Evolutionary conservation across 2,888 invertebrate genomes (phyloP), one percentile per base, ranked within the genome.

Genomic region (Ophonus ardosiacus): DNA sequence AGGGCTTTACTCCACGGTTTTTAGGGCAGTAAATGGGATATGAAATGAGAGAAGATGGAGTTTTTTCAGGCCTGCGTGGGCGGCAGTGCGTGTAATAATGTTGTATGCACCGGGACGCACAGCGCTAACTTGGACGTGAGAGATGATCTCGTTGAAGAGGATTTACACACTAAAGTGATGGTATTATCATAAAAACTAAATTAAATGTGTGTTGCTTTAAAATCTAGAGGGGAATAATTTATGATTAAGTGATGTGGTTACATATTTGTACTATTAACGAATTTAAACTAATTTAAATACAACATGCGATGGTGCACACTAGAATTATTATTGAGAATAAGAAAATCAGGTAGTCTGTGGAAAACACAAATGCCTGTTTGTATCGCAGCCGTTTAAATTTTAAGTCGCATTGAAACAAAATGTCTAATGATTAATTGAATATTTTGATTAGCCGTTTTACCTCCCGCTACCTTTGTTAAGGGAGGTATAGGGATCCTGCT

Each of bases 1-100:
- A 78, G 86, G 87, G 86, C 86, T 88, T 89, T 89, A 88, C 88
- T 89, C 84, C 88, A 88, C 88, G 88, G 88, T 86, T 88, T 88
- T 88, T 88, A 87, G 88, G 87, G 88, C 86, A 87, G 87, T 88
- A 89, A 88, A 89, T 89, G 89, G 88, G 89, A 88, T 89, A 89
- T 89, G 88, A 89, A 88, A 89, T 89, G 88, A 89, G 87, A 87
- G 86, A 84, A 40, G 59, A 40, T 78, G 17, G 43, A 21, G 59
- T 65, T 84, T 84, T 78, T 84, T 78, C 65, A 78, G 15, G 65
- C 15, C 43, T 17, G 61, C 61, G 61, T 51, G 76, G 76, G 84
- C 84, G 78, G 31, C 78, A 84, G 78, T 78, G 84, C 84, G 78
- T 84, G 84, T 84, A 84, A 84, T 84, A 78, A 78, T 65, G 84